These are phyloP conservation scores for Aphelinus atriplicis DNA, from an alignment of 1,140 invertebrate genomes.

Conservation along the genomic window DNA sequence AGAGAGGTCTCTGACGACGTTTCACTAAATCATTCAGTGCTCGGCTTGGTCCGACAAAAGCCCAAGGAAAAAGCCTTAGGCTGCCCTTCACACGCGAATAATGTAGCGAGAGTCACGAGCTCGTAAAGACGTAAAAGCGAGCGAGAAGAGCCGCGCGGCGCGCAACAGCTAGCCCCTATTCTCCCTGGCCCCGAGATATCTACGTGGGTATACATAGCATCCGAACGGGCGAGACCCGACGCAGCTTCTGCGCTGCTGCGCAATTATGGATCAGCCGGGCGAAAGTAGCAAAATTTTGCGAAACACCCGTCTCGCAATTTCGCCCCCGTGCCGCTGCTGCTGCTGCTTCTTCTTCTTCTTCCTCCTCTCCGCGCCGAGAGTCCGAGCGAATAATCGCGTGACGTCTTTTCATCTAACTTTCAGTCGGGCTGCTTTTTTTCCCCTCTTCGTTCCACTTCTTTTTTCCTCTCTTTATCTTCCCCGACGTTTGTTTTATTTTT, in stretches of 20 bases:
- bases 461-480: constrained; percentile 4
- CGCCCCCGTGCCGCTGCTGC: not conserved
- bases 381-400: constrained; percentile 22
- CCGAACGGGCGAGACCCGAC: not conserved
- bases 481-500: not conserved
- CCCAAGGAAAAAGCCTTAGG: not conserved
- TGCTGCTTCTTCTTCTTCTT: not conserved
- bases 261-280: constrained; percentile 38
- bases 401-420: constrained; percentile 34
- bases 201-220: not conserved
- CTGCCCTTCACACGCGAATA: constrained; percentile 8
- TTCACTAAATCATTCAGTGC: constrained; percentile 29
- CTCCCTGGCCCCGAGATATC: not conserved
- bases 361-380: not conserved
- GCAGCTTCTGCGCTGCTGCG: constrained; percentile 1
- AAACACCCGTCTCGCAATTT: constrained; percentile 41
- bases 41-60: not conserved
- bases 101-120: constrained; percentile 27
- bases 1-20: not conserved
- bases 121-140: constrained; percentile 26
- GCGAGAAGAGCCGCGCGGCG: not conserved
- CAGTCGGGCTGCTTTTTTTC: not conserved
- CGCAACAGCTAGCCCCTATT: constrained; percentile 21
- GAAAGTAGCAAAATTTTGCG: constrained; percentile 52
- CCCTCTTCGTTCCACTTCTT: not conserved